Conservation (phyloP, 1,140 invertebrate genomes). For the Euwallacea similis region DNA sequence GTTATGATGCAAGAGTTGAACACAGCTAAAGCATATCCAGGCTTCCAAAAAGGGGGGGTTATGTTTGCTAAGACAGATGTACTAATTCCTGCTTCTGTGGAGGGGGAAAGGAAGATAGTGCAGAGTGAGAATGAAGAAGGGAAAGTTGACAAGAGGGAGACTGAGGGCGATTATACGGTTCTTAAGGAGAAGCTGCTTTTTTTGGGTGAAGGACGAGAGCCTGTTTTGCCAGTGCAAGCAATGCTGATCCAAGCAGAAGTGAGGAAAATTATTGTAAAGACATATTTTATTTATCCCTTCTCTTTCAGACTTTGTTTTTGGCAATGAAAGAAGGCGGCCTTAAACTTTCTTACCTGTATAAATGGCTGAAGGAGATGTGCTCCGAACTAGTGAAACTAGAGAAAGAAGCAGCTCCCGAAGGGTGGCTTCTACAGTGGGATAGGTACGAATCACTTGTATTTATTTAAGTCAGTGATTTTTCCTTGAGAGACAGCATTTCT, state of each 20-base stretch:
- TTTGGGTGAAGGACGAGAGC: conserved; percentile 63
- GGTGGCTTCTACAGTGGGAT: conserved; percentile 75
- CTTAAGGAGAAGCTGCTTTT: conserved; percentile 64
- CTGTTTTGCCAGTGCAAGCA: conserved; percentile 64
- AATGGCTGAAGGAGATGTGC: conserved; percentile 63
- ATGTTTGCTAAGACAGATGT: conserved; percentile 55
- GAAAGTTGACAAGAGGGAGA: conserved; percentile 35
- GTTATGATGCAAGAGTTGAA: conserved; percentile 41
- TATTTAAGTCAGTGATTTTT: conserved; percentile 1
- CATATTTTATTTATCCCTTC: conserved; percentile 16
- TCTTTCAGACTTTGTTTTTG: conserved; percentile 62
- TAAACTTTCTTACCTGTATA: conserved; percentile 60
- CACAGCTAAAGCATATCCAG: conserved; percentile 14
- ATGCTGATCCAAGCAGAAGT: conserved; percentile 69
- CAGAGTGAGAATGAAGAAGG: conserved; percentile 38
- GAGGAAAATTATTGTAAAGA: conserved; percentile 24
- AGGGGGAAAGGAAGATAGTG: conserved; percentile 9
- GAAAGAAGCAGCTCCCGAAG: conserved; percentile 64
- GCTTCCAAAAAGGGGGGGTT: conserved; percentile 44
- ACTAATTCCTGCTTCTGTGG: conserved; percentile 34
- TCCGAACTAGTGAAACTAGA: conserved; percentile 63
- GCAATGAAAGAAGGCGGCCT: conserved; percentile 66
- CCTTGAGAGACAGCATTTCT: neutral
- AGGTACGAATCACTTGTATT: conserved; percentile 60
- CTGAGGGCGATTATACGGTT: conserved; percentile 42